These are phyloP conservation scores for Zoroaster sp. DNA, from an alignment of 53 echinoderm and acorn worm species.

Conservation along the genomic window DNA sequence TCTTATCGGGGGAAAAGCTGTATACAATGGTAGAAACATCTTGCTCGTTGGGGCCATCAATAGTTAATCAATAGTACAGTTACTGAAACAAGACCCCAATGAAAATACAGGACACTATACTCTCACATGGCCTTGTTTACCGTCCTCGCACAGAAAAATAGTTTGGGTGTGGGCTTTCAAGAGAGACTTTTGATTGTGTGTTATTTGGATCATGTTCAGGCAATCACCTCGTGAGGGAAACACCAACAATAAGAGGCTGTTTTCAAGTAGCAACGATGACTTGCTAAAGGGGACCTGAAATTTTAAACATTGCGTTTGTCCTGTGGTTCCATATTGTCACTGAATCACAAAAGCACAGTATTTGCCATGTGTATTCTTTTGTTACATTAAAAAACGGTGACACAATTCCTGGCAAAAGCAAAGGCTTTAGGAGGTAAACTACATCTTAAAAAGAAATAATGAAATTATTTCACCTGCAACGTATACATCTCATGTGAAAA, in stretches of 20 bases:
- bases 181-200: neutral
- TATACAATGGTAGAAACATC: neutral
- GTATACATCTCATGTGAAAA: neutral
- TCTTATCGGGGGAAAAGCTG: neutral
- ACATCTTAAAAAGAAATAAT: neutral
- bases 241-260: neutral
- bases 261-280: neutral
- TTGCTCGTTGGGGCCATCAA: neutral
- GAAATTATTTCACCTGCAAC: neutral
- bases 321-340: neutral
- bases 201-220: neutral
- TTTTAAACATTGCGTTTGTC: neutral
- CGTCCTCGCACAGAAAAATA: neutral
- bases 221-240: neutral
- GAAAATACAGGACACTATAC: neutral
- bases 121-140: neutral
- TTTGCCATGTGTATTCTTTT: neutral
- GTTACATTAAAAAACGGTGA: neutral
- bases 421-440: neutral
- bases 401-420: neutral
- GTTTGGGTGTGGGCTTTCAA: neutral
- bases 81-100: constrained; percentile 4
- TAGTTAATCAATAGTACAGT: constrained; percentile 29
- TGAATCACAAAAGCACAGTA: neutral
- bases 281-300: neutral